Base-by-base conservation (phyloP, 2,113 vertebrate species). In the Nyctibius bracteatus region DNA sequence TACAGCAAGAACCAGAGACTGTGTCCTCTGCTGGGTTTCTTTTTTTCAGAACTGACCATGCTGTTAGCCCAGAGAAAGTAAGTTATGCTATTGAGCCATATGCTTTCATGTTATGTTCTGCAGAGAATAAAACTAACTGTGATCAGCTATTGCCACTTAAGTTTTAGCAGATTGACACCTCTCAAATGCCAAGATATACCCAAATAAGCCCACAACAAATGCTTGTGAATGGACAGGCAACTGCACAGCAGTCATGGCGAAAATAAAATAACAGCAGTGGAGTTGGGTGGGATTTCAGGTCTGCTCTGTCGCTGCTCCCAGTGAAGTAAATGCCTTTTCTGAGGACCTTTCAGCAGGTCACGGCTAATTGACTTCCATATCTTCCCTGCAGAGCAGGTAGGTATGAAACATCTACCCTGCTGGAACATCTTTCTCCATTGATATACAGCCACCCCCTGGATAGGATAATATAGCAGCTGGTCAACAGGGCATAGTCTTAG, bases 91-190 rank as follows among this genome's bases (percentile, higher is more conserved):
- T 21, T 81, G 33, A 84, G 47, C 86, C 83, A 84, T 91, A 89
- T 85, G 81, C 15, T 92, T 78, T 79, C 61, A 37, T 21, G 49
- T 68, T 71, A 89, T 23, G 14, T 41, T 92, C 73, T 72, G 44
- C 70, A 90, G 47, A 87, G 70, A 66, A 58, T 57, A 94, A 87
- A 95, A 66, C 16, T 80, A 66, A 65, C 71, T 47, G 74, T n/a
- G 63, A 92, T 90, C 88, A 94, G 74, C 51, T 94, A 81, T 54
- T 73, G 46, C 66, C 84, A 94, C 73, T 87, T 72, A 52, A 63
- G 25, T 80, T 94, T 91, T 94, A 90, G 79, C 90, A 86, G 62
- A 75, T 43, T 85, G 90, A 90, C 87, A 57, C 78, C 71, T 95
- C 84, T 43, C 41, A 87, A 92, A 91, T 70, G 85, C 92, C 90